A percentile compares a stretch with the other conserved stretches of the same genome.
Evolutionary conservation across 1,140 invertebrate genomes (phyloP).

Genomic region (Drosophila lini): DNA sequence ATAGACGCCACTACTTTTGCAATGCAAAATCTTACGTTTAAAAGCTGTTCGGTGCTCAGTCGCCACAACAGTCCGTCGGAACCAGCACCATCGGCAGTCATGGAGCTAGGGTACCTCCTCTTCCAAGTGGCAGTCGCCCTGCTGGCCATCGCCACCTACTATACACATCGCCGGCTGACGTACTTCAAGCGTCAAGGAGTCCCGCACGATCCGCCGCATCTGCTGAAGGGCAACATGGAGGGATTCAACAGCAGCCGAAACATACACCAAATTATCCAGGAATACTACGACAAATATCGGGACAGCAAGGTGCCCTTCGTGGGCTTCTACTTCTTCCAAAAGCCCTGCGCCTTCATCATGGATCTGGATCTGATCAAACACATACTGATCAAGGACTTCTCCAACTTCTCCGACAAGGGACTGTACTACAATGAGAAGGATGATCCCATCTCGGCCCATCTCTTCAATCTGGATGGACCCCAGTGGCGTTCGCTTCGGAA

Average conservation of each 20-base stretch:
- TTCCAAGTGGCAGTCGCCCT: background rate
- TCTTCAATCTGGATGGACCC: conserved; percentile 84
- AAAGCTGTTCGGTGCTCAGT: background rate
- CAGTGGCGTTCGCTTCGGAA: conserved; percentile 86
- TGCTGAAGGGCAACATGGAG: conserved; percentile 66
- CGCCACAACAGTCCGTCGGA: background rate
- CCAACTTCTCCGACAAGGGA: conserved; percentile 85
- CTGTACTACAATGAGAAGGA: conserved; percentile 83
- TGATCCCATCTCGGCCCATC: conserved; percentile 85
- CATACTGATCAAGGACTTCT: conserved; percentile 87
- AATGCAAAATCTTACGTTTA: conserved; percentile 14
- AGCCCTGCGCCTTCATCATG: conserved; percentile 84
- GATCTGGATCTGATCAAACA: conserved; percentile 87
- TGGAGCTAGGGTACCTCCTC: background rate
- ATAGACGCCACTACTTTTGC: background rate
- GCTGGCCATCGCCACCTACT: background rate
- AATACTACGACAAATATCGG: conserved; percentile 73
- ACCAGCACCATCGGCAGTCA: background rate
- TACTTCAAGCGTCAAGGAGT: conserved; percentile 38
- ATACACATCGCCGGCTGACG: background rate
- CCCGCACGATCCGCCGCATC: conserved; percentile 63
- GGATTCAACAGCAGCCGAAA: conserved; percentile 8
- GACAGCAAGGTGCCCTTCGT: conserved; percentile 58
- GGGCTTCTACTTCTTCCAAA: conserved; percentile 82
- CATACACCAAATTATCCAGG: conserved; percentile 15